Conservation (phyloP, 1,140 invertebrate genomes). For the Zaprionus gabonicus region DNA sequence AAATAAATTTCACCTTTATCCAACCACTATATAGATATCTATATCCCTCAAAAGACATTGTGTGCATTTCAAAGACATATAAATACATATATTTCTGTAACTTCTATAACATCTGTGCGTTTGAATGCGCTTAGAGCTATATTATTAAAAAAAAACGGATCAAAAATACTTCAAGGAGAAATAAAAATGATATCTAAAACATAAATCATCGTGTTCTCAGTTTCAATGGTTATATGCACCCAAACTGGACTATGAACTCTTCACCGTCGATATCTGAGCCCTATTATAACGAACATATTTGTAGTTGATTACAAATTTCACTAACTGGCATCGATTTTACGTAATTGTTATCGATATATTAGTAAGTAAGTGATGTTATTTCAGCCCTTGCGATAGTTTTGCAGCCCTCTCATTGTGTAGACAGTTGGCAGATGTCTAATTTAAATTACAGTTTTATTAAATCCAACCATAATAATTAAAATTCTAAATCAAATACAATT, state of each 20-base stretch:
- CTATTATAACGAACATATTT: background rate
- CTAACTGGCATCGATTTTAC: constrained; percentile 10
- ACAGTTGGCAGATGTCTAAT: constrained; percentile 7
- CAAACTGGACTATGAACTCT: background rate
- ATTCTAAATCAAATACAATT: constrained; percentile 6
- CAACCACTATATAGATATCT: constrained; percentile 30
- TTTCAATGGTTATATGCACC: background rate
- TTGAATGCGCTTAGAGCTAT: constrained; percentile 69
- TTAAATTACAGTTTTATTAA: constrained; percentile 17
- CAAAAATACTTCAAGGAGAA: constrained; percentile 77
- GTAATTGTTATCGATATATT: constrained; percentile 9
- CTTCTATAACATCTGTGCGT: constrained; percentile 73
- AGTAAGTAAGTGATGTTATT: background rate
- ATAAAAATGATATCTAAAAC: constrained; percentile 75
- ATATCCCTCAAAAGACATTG: constrained; percentile 37
- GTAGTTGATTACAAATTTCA: background rate
- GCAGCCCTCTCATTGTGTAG: background rate
- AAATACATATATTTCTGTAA: constrained; percentile 75
- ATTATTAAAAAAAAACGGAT: constrained; percentile 74
- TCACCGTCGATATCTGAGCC: background rate
- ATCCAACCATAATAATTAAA: background rate
- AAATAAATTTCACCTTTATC: constrained; percentile 38
- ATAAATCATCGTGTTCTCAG: constrained; percentile 19
- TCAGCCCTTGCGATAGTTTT: constrained; percentile 16
- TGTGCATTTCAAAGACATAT: constrained; percentile 49